Conservation (phyloP, 2,888 invertebrate species). For the Matsumyia berberina region DNA sequence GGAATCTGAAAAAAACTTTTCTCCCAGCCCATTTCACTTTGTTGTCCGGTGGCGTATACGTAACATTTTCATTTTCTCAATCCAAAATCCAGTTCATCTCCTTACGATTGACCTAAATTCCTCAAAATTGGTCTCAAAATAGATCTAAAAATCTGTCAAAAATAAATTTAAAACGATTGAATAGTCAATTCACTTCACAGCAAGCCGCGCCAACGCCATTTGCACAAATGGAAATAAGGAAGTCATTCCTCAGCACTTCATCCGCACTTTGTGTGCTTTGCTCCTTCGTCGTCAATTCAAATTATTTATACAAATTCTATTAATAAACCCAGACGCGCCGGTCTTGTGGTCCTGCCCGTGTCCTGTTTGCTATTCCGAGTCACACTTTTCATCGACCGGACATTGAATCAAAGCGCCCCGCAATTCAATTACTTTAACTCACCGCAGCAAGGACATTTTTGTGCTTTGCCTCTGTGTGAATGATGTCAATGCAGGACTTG, state of each 20-base stretch:
- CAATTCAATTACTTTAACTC: conserved; percentile 67
- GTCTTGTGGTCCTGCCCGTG: no score
- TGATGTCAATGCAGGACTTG: conserved; percentile 32
- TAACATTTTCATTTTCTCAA: neutral
- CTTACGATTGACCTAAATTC: conserved; percentile 9
- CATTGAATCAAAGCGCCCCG: conserved; percentile 67
- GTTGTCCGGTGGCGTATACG: conserved; percentile 2
- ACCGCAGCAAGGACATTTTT: conserved; percentile 50
- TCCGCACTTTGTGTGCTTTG: neutral
- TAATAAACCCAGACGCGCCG: conserved; percentile 33
- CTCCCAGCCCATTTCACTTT: no score
- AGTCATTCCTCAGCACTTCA: conserved; percentile 4
- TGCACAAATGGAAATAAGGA: conserved; percentile 17
- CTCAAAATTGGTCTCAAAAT: neutral
- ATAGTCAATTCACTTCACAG: conserved; percentile 13
- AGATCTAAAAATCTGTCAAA: neutral
- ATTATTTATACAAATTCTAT: conserved; percentile 42
- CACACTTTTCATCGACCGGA: conserved; percentile 56
- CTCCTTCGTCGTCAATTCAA: conserved; percentile 14
- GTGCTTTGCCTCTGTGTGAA: neutral
- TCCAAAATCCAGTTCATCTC: conserved; percentile 1
- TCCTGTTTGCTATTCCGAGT: conserved; percentile 44
- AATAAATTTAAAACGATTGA: conserved; percentile 17
- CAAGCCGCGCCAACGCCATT: neutral
- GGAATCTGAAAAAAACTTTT: no score